Conservation (phyloP, 1,140 invertebrate species). For the Drosophila pseudoobscura region DNA sequence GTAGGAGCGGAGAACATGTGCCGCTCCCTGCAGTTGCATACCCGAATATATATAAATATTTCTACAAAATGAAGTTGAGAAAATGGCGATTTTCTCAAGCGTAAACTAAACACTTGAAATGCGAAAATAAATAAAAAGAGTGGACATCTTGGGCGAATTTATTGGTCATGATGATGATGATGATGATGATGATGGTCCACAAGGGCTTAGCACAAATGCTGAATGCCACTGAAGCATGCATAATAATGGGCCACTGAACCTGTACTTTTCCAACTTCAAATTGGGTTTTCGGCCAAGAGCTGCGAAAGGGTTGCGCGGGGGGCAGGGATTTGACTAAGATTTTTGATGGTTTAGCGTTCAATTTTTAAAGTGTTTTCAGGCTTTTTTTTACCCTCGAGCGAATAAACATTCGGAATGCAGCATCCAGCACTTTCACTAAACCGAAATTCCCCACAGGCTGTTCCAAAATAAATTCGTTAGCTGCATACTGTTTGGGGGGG, state of each 20-base stretch:
- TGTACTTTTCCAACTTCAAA: constrained; percentile 26
- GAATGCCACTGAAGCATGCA: constrained; percentile 70
- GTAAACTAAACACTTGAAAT: constrained; percentile 81
- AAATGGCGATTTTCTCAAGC: constrained; percentile 80
- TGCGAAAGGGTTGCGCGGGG: not conserved
- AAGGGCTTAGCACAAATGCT: constrained; percentile 61
- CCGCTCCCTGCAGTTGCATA: constrained; percentile 59
- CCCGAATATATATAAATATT: constrained; percentile 38
- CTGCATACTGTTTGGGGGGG: not conserved
- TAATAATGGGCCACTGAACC: constrained; percentile 65
- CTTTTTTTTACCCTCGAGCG: constrained; percentile 24
- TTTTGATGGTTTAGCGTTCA: no score
- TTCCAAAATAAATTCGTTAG: constrained; percentile 41
- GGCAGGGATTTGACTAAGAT: no score
- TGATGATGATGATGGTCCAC: constrained; percentile 20
- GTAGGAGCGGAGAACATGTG: constrained; percentile 59
- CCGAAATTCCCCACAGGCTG: no score
- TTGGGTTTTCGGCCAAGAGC: constrained; percentile 29
- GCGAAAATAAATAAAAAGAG: constrained; percentile 76
- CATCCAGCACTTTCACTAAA: constrained; percentile 24
- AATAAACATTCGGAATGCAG: constrained; percentile 8
- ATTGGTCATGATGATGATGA: constrained; percentile 58
- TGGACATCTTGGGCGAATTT: constrained; percentile 76
- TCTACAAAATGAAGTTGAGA: constrained; percentile 70
- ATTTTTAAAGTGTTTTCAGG: no score